Conservation (phyloP, 2,797 vertebrate genomes). For the Numenius phaeopus region DNA sequence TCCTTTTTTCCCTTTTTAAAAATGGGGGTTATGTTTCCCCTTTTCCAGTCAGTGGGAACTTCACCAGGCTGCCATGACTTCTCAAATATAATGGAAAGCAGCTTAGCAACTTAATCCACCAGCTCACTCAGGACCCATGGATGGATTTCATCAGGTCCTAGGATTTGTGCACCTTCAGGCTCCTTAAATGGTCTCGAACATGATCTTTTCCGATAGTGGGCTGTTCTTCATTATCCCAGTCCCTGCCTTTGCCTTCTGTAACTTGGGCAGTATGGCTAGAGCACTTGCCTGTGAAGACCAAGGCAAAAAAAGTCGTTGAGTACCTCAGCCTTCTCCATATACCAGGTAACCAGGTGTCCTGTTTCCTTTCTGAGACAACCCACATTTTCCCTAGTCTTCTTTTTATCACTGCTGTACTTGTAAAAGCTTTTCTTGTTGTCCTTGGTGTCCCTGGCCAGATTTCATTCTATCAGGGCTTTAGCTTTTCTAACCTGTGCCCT, state of each 20-base stretch:
- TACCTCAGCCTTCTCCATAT: too few species aligned
- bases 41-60: not conserved
- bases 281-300: too few species aligned
- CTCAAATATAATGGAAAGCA: not conserved
- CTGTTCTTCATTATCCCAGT: not conserved
- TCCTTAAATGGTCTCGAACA: too few species aligned
- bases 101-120: not conserved
- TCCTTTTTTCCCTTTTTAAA: not conserved
- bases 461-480: not conserved
- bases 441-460: not conserved
- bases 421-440: not conserved
- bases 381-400: not conserved
- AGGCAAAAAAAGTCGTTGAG: too few species aligned
- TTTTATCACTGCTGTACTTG: not conserved
- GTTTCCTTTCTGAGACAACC: too few species aligned
- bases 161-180: too few species aligned
- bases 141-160: too few species aligned
- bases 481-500: not conserved
- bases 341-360: too few species aligned
- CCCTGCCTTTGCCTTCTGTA: not conserved
- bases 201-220: too few species aligned
- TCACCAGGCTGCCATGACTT: not conserved
- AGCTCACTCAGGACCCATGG: too few species aligned
- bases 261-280: not conserved
- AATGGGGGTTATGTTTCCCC: not conserved